A percentile compares a stretch with the other conserved stretches of the same genome.
These are phyloP conservation scores for Anthoptus insignis DNA, from an alignment of 2,888 invertebrate species.

Conservation along the genomic window DNA sequence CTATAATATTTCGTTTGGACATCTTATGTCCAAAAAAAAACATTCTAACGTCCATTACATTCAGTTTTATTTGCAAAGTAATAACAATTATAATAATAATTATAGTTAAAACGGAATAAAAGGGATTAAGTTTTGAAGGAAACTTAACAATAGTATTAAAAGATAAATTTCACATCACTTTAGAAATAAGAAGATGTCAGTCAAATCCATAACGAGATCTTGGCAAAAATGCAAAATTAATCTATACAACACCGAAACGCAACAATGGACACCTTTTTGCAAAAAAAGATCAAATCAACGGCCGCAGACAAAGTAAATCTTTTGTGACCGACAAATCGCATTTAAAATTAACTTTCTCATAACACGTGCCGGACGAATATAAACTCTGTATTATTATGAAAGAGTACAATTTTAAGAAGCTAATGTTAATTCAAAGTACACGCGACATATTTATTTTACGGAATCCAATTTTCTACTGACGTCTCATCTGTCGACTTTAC, in stretches of 20 bases:
- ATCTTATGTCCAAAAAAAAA: too few relatives aligned
- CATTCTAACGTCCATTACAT: background rate
- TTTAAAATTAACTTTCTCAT: conserved; percentile 77
- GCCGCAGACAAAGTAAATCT: conserved; percentile 74
- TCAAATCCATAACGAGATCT: conserved; percentile 74
- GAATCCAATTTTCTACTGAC: conserved; percentile 87
- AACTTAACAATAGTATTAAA: conserved; percentile 65
- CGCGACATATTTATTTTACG: conserved; percentile 86
- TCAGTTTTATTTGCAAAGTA: too few relatives aligned
- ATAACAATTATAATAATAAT: too few relatives aligned
- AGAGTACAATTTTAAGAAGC: conserved; percentile 55
- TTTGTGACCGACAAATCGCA: conserved; percentile 75
- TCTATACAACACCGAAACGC: conserved; percentile 60
- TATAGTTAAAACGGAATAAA: conserved; percentile 26
- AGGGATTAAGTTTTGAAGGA: conserved; percentile 13
- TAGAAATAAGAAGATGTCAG: conserved; percentile 72
- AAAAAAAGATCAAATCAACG: conserved; percentile 64
- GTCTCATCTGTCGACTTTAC: conserved; percentile 86
- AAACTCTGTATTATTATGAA: conserved; percentile 54
- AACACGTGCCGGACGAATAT: conserved; percentile 10
- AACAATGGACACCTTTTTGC: conserved; percentile 64
- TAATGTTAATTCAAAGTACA: conserved; percentile 68
- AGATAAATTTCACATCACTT: conserved; percentile 61
- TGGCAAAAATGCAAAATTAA: conserved; percentile 64
- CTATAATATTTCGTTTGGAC: too few relatives aligned